Evolutionary conservation across 2,888 invertebrate genomes (phyloP).

Genomic region (Parapristionchus giblindavisi): DNA sequence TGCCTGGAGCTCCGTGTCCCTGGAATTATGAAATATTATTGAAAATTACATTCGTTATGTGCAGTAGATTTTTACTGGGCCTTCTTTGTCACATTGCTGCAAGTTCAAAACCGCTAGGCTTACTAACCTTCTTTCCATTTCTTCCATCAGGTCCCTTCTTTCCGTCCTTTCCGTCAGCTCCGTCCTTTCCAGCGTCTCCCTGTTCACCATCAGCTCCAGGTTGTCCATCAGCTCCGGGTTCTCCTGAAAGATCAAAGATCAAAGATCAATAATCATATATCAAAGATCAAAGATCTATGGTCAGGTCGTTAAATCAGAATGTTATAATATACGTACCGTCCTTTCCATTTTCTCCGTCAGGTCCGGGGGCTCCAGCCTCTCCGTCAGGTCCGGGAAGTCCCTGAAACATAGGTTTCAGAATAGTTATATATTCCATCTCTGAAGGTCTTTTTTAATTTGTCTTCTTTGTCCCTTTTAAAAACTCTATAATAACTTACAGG

Average conservation of each 20-base stretch:
- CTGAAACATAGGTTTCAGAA: no score
- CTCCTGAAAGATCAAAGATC: no score
- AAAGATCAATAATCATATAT: no score
- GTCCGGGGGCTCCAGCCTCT: constrained; percentile 15
- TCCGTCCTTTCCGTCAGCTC: constrained; percentile 14
- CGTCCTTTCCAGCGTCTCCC: constrained; percentile 24
- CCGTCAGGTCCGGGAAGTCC: constrained; percentile 30
- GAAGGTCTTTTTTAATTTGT: no score
- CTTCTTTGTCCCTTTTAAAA: not conserved
- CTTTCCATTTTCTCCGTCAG: constrained; percentile 23
- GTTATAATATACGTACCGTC: not conserved
- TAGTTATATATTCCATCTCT: no score
- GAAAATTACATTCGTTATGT: not conserved
- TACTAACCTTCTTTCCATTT: constrained; percentile 6
- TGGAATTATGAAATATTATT: not conserved
- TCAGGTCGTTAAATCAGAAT: not conserved
- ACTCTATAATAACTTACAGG: not conserved
- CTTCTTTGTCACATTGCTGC: constrained; percentile 16
- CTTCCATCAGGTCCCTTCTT: constrained; percentile 19
- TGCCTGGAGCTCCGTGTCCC: constrained; percentile 15
- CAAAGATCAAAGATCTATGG: not conserved
- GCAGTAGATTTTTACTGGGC: not conserved
- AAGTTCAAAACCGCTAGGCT: not conserved
- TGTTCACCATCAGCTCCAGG: not conserved
- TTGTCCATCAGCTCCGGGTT: no score